These are phyloP conservation scores for Clarias gariepinus DNA, from an alignment of 2,113 vertebrate species.

Conservation along the genomic window DNA sequence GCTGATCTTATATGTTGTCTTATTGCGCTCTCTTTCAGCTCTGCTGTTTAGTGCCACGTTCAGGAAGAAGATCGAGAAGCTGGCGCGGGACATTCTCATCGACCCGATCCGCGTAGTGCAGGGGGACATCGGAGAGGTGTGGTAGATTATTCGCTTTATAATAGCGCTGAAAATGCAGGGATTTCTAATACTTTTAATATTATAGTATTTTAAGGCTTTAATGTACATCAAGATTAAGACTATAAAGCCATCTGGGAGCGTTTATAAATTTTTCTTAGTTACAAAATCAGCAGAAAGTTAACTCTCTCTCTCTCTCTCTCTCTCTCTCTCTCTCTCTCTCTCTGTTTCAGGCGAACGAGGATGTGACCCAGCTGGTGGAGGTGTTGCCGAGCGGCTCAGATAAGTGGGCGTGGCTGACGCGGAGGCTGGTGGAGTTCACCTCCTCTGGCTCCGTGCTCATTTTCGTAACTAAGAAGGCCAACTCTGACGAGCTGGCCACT, in stretches of 20 bases:
- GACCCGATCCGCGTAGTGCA: slow-evolving; percentile 97
- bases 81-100: slow-evolving; percentile 92
- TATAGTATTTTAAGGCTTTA: not conserved
- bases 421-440: slow-evolving; percentile 93
- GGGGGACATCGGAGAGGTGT: slow-evolving; percentile 97
- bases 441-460: slow-evolving; percentile 92
- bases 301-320: not conserved
- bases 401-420: slow-evolving; percentile 94
- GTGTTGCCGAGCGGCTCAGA: slow-evolving; percentile 82
- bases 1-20: not conserved
- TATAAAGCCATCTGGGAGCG: not conserved
- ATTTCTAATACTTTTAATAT: not conserved
- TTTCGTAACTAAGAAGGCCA: slow-evolving; percentile 97
- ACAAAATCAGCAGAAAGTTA: not conserved
- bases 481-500: slow-evolving; percentile 90
- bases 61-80: slow-evolving; percentile 95
- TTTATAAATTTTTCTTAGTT: not conserved
- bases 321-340: not conserved
- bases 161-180: not conserved
- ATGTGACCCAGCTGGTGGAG: slow-evolving; percentile 96
- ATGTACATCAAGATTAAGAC: not conserved
- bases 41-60: slow-evolving; percentile 97
- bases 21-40: slow-evolving; percentile 69
- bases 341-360: slow-evolving; percentile 87
- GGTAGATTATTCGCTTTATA: not conserved